Evolutionary conservation across 2,797 vertebrate species (phyloP).

Genomic region (Aplochiton taeniatus): DNA sequence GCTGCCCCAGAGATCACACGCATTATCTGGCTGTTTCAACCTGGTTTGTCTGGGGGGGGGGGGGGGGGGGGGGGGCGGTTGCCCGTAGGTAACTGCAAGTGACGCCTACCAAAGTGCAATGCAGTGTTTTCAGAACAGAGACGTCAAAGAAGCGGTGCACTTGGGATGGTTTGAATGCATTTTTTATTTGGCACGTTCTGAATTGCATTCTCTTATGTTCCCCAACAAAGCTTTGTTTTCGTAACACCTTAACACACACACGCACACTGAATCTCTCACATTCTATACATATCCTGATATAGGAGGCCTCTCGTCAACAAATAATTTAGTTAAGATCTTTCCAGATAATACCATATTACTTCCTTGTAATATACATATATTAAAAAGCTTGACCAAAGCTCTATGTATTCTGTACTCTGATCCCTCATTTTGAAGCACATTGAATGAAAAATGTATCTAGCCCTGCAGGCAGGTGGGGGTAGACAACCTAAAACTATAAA

Average conservation of each 20-base stretch:
- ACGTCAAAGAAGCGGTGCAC: not conserved
- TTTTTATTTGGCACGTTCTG: not conserved
- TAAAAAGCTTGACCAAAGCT: too few relatives aligned
- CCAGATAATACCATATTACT: too few relatives aligned
- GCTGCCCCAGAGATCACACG: not conserved
- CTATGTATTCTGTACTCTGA: too few relatives aligned
- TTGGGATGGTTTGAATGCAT: not conserved
- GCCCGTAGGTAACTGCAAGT: not conserved
- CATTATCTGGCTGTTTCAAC: not conserved
- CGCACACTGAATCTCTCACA: not conserved
- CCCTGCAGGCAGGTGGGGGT: too few relatives aligned
- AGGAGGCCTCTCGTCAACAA: too few relatives aligned
- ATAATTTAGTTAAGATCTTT: too few relatives aligned
- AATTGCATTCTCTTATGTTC: not conserved
- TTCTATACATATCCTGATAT: too few relatives aligned
- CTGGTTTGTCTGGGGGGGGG: not conserved
- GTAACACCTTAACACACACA: not conserved
- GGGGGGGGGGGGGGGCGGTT: not conserved
- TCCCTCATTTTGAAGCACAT: too few relatives aligned
- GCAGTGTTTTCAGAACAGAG: constrained; percentile 11
- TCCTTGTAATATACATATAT: too few relatives aligned
- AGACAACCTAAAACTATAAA: too few relatives aligned
- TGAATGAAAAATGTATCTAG: too few relatives aligned
- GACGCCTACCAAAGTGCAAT: constrained; percentile 5
- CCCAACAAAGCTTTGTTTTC: not conserved